Conservation (phyloP, 2,797 vertebrate species). For the Lacerta viridis region DNA sequence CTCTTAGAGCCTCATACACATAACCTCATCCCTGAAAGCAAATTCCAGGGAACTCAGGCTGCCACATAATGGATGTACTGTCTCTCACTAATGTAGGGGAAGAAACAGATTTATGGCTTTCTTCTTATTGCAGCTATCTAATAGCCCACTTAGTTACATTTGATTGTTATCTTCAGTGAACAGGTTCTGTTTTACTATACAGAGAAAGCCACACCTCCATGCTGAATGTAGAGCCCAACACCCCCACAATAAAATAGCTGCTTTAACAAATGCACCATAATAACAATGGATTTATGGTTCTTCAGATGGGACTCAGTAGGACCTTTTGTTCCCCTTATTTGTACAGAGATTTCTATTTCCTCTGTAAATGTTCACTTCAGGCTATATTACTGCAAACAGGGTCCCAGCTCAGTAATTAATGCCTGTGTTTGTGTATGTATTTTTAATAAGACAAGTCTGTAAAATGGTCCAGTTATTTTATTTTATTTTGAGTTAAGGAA, state of each 20-base stretch:
- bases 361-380: conserved; percentile 54
- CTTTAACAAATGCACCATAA: conserved; percentile 11
- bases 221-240: not conserved
- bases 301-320: accelerated
- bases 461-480: conserved; percentile 68
- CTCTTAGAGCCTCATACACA: not conserved
- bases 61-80: not conserved
- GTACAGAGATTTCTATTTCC: conserved; percentile 47
- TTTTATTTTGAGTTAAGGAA: conserved; percentile 53
- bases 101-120: not conserved
- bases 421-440: conserved; percentile 34
- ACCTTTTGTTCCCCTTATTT: conserved; percentile 16
- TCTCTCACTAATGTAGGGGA: conserved; percentile 5
- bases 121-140: conserved; percentile 1
- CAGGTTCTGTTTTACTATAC: not conserved
- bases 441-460: conserved; percentile 63
- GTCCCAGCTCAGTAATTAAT: conserved; percentile 65
- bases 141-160: not conserved
- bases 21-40: not conserved
- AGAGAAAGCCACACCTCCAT: not conserved
- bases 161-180: conserved; percentile 8
- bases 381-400: conserved; percentile 53
- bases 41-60: not conserved
- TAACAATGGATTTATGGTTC: conserved; percentile 15
- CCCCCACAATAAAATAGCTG: not conserved